Conservation (phyloP, 2,113 vertebrate genomes). For the Tragelaphus imberbis region DNA sequence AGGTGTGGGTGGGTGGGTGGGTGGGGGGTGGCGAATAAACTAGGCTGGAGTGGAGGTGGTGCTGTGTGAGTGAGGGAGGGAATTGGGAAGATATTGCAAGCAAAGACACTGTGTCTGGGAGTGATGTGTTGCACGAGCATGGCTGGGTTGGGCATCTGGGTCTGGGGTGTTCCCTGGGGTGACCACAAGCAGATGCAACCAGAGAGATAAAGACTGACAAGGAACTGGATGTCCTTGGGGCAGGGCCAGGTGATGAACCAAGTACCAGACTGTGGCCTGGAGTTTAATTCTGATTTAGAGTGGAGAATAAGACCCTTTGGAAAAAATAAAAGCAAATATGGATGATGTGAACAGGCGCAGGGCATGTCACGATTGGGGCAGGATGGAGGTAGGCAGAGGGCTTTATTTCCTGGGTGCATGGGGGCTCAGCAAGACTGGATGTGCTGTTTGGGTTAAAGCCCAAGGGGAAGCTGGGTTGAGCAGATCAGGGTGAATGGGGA, state of each 20-base stretch:
- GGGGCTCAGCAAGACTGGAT: not conserved
- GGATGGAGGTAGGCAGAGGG: not conserved
- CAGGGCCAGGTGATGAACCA: not conserved
- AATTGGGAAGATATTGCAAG: not conserved
- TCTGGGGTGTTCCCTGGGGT: not conserved
- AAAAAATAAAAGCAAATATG: not conserved
- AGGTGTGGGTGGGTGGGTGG: rapidly evolving
- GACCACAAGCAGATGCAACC: not conserved
- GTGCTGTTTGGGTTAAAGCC: not conserved
- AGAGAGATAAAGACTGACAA: not conserved
- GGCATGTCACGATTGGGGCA: not conserved
- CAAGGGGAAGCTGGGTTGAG: not conserved
- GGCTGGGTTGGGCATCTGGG: not conserved
- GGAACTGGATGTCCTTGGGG: not conserved
- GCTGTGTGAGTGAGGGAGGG: not conserved
- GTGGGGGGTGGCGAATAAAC: not conserved
- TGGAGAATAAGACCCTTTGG: not conserved
- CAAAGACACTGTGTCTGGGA: not conserved
- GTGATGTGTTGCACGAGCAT: not conserved
- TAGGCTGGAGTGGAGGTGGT: not conserved
- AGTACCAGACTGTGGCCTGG: not conserved
- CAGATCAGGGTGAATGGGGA: not conserved
- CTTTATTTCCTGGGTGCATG: not conserved
- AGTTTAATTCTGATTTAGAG: not conserved
- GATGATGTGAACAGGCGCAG: not conserved